A percentile compares a stretch with the other conserved stretches of the same genome.
Evolutionary conservation across 2,113 vertebrate genomes (phyloP).

Genomic region (Crotophaga sulcirostris): DNA sequence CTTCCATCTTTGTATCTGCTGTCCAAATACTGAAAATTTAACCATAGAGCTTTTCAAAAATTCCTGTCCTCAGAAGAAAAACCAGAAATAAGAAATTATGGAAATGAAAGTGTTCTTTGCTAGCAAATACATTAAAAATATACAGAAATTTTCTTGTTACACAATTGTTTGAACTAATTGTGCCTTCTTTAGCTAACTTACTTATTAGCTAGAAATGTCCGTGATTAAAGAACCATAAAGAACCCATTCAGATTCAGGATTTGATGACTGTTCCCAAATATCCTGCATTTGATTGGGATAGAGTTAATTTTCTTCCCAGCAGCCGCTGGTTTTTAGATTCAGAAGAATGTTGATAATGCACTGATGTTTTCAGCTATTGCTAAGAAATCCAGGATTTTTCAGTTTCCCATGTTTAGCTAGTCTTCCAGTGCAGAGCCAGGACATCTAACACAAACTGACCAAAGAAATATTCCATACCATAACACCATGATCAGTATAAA

Average conservation of each 20-base stretch:
- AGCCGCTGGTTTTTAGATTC: too few relatives aligned
- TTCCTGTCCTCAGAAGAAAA: not conserved
- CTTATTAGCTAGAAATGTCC: not conserved
- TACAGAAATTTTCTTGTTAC: not conserved
- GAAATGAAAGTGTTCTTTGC: not conserved
- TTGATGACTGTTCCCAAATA: not conserved
- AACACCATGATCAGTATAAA: too few relatives aligned
- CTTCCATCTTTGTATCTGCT: not conserved
- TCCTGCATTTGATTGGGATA: too few relatives aligned
- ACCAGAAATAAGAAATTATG: not conserved
- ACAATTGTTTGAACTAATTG: not conserved
- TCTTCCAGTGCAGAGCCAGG: too few relatives aligned
- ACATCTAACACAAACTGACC: too few relatives aligned
- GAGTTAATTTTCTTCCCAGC: too few relatives aligned
- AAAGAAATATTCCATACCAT: too few relatives aligned
- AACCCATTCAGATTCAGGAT: not conserved
- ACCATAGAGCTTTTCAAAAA: not conserved
- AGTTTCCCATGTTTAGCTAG: too few relatives aligned
- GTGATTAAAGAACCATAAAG: not conserved
- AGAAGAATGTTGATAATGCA: too few relatives aligned
- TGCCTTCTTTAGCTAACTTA: not conserved
- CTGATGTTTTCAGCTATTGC: too few relatives aligned
- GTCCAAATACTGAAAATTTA: not conserved
- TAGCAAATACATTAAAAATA: not conserved
- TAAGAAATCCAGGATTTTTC: too few relatives aligned